phyloP scores from a whole-genome alignment of 2,113 vertebrate species.

The Oryzias curvinotus region DNA sequence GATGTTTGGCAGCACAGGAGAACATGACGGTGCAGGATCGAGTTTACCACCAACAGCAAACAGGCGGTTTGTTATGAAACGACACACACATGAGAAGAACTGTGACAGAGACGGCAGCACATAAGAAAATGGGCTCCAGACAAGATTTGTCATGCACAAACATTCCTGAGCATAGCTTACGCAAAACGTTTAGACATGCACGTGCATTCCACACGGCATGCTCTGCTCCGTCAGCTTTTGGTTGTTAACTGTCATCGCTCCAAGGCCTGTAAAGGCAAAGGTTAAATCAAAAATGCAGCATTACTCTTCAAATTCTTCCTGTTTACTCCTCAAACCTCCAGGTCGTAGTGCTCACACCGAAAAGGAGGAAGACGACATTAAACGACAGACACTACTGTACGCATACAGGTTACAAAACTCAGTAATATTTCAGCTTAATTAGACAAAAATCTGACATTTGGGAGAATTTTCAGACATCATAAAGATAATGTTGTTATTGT shows the following conservation, averaged over 20 bases:
- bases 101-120: conserved; percentile 6
- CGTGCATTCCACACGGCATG: conserved; percentile 42
- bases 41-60: conserved; percentile 3
- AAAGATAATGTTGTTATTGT: too few species aligned
- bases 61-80: conserved; percentile 12
- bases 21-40: conserved; percentile 6
- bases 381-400: too few species aligned
- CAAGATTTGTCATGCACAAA: conserved; percentile 9
- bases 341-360: too few species aligned
- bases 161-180: not conserved
- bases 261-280: conserved; percentile 8
- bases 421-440: too few species aligned
- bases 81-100: conserved; percentile 1
- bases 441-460: too few species aligned
- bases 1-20: too few species aligned
- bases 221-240: conserved; percentile 1
- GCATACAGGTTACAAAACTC: too few species aligned
- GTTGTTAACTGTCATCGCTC: conserved; percentile 1
- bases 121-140: not conserved
- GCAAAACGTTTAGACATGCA: conserved; percentile 43
- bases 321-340: too few species aligned
- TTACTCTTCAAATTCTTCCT: not conserved
- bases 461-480: too few species aligned
- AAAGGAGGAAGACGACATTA: too few species aligned
- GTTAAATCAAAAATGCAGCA: conserved; percentile 6